These are phyloP conservation scores for Scortum barcoo DNA, from an alignment of 2,113 vertebrate genomes.

Conservation along the genomic window DNA sequence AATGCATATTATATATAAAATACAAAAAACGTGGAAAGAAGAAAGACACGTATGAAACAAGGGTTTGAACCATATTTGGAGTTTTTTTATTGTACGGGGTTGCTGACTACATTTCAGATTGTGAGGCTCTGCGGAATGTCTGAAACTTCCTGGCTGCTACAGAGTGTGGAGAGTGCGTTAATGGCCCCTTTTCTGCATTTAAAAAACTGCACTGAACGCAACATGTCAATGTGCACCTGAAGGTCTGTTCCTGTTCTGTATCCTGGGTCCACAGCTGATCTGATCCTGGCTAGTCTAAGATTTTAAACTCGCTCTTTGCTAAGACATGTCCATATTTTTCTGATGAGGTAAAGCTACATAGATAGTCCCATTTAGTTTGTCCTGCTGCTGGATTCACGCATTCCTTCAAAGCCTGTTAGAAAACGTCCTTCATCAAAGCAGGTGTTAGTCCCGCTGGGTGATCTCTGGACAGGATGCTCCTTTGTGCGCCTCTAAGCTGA, in stretches of 20 bases:
- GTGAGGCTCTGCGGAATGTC: background rate
- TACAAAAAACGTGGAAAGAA: no score
- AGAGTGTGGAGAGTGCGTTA: background rate
- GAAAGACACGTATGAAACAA: no score
- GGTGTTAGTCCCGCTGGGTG: conserved; percentile 72
- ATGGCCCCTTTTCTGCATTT: conserved; percentile 26
- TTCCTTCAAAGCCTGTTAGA: conserved; percentile 15
- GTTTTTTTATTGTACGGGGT: background rate
- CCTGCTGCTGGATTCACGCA: background rate
- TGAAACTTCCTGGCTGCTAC: background rate
- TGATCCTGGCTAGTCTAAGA: background rate
- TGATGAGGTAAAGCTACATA: background rate
- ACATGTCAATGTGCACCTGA: background rate
- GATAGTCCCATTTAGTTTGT: background rate
- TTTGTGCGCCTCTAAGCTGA: conserved; percentile 62
- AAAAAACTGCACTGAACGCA: background rate
- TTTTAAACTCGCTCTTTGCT: no score
- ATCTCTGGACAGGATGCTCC: conserved; percentile 64
- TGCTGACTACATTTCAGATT: background rate
- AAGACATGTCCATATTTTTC: background rate
- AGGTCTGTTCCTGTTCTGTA: background rate
- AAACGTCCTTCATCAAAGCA: conserved; percentile 57
- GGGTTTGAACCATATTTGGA: background rate
- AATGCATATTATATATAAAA: no score
- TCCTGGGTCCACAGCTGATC: background rate